phyloP scores from a whole-genome alignment of 1,140 invertebrate genomes.

The Dreissena polymorpha region DNA sequence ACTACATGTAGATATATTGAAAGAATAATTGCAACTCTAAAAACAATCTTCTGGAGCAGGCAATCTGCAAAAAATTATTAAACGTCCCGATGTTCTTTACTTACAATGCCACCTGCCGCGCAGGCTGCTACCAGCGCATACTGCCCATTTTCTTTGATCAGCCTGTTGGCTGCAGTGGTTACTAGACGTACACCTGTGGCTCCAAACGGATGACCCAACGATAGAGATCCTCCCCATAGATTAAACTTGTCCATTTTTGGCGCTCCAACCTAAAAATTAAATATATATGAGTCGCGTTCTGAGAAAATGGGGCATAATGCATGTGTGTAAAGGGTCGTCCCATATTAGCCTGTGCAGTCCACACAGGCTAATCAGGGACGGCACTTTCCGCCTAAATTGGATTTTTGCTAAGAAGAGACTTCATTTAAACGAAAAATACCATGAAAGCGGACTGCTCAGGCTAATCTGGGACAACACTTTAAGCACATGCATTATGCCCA shows the following conservation, averaged over 20 bases:
- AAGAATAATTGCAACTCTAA: not conserved
- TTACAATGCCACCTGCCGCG: slow-evolving; percentile 90
- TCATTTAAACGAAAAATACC: too few relatives aligned
- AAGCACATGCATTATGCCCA: too few relatives aligned
- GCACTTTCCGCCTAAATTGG: too few relatives aligned
- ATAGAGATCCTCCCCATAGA: slow-evolving; percentile 98
- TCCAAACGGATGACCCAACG: slow-evolving; percentile 99
- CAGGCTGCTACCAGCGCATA: slow-evolving; percentile 97
- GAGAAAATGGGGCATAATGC: too few relatives aligned
- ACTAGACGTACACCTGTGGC: slow-evolving; percentile 93
- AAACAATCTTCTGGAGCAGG: not conserved
- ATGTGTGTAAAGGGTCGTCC: too few relatives aligned
- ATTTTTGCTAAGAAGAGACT: too few relatives aligned
- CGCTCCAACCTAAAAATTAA: slow-evolving; percentile 87
- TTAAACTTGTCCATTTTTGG: slow-evolving; percentile 97
- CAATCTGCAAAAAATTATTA: not conserved
- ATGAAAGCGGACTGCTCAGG: too few relatives aligned
- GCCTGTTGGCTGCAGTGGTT: slow-evolving; percentile 92
- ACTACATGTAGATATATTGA: not conserved
- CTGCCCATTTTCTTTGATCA: slow-evolving; percentile 96
- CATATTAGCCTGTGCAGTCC: too few relatives aligned
- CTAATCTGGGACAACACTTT: too few relatives aligned
- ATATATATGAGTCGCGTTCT: too few relatives aligned
- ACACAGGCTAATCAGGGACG: too few relatives aligned
- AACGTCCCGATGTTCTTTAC: slow-evolving; percentile 47